phyloP scores from a whole-genome alignment of 2,797 vertebrate genomes.

The Manis crassicaudata region DNA sequence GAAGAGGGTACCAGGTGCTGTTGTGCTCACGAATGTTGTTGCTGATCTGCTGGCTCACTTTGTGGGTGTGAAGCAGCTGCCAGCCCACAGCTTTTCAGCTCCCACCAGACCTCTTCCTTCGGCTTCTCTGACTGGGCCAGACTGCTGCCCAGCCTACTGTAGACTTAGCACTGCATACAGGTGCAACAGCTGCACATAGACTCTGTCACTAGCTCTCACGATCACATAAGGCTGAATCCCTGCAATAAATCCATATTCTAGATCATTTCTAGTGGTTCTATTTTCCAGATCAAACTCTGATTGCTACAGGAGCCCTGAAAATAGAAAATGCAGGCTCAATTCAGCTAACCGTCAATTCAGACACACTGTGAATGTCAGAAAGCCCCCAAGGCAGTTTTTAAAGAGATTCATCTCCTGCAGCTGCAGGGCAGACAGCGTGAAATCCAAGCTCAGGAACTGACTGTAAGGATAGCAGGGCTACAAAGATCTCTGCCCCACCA shows the following conservation, averaged over 20 bases:
- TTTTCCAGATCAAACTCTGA: conserved; percentile 25
- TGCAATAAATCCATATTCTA: background rate
- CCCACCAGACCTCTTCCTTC: background rate
- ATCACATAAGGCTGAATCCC: background rate
- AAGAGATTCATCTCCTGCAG: conserved; percentile 7
- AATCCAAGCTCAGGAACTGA: background rate
- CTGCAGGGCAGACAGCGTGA: background rate
- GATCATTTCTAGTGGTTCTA: conserved; percentile 15
- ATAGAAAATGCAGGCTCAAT: background rate
- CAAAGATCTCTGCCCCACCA: background rate
- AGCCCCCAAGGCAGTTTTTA: background rate
- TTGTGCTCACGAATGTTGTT: background rate
- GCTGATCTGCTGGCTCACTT: background rate
- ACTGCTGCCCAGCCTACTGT: background rate
- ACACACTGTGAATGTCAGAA: background rate
- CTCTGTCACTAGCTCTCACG: background rate
- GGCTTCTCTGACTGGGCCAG: background rate
- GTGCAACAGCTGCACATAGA: background rate
- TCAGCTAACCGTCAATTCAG: background rate
- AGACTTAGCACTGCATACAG: background rate
- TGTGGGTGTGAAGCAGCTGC: background rate
- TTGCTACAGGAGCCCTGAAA: conserved; percentile 13
- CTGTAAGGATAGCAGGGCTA: background rate
- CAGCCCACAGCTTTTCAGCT: background rate
- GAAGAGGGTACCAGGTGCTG: background rate